Percentiles rank a stretch among this genome's conserved stretches.
phyloP scores from a whole-genome alignment of 2,888 invertebrate species.

The Eupithecia abbreviata region DNA sequence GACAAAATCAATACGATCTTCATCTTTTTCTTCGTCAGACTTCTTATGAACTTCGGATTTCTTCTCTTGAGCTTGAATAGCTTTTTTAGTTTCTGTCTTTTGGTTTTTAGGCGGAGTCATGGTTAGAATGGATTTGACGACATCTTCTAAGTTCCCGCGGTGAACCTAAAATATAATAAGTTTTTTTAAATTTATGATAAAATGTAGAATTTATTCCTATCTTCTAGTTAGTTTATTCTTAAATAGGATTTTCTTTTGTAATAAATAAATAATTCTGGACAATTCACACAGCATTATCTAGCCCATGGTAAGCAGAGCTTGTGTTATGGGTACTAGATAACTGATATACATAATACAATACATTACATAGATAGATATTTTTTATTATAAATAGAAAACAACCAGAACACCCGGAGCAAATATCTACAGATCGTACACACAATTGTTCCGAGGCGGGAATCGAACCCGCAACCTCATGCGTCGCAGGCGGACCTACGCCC shows the following conservation, averaged over 20 bases:
- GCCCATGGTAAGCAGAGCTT: too few species aligned
- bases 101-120: conserved; percentile 71
- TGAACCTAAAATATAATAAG: conserved; percentile 78
- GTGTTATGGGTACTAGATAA: too few species aligned
- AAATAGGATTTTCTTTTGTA: not conserved
- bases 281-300: too few species aligned
- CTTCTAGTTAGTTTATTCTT: not conserved
- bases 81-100: conserved; percentile 62
- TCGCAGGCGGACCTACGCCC: too few species aligned
- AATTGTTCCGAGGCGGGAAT: too few species aligned
- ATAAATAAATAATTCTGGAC: too few species aligned
- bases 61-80: conserved; percentile 61
- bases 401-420: too few species aligned
- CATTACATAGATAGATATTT: too few species aligned
- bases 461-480: too few species aligned
- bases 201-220: not conserved
- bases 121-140: conserved; percentile 72
- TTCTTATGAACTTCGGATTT: conserved; percentile 49
- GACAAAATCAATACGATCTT: conserved; percentile 81
- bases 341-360: too few species aligned
- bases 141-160: conserved; percentile 81
- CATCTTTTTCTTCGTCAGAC: conserved; percentile 67
- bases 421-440: too few species aligned
- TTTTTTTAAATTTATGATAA: not conserved
- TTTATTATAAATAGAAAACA: too few species aligned